Conservation (phyloP, 2,113 vertebrate genomes). For the Cyanoderma ruficeps region DNA sequence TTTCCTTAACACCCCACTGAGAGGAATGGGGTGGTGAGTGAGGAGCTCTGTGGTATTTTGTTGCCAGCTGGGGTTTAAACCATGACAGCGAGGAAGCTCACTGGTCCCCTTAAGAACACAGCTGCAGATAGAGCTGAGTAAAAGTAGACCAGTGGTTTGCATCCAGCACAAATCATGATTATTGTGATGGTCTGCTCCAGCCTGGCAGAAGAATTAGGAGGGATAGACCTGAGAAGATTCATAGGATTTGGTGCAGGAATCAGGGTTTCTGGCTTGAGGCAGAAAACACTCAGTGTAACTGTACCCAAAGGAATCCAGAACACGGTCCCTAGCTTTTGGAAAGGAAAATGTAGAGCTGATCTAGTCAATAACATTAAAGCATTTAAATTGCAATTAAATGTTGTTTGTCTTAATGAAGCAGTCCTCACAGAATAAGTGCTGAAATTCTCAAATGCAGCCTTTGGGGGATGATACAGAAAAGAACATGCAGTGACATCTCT, state of each 20-base stretch:
- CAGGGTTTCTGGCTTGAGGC: not conserved
- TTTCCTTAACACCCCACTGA: not conserved
- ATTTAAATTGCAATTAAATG: slow-evolving; percentile 6
- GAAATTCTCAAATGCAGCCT: not conserved
- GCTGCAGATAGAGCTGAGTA: not conserved
- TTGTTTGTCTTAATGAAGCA: not conserved
- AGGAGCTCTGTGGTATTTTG: not conserved
- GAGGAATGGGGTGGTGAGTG: not conserved
- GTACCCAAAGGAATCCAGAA: not conserved
- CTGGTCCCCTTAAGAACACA: not conserved
- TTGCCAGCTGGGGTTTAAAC: not conserved
- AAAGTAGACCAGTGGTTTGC: not conserved
- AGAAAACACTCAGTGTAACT: not conserved
- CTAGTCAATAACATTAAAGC: not conserved
- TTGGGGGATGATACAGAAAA: not conserved
- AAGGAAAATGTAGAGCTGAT: not conserved
- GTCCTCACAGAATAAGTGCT: not conserved
- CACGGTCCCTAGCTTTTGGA: not conserved
- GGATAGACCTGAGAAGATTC: not conserved
- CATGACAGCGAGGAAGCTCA: fast-evolving
- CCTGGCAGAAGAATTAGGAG: not conserved
- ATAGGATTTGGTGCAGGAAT: not conserved
- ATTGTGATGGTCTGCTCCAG: not conserved
- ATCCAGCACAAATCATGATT: not conserved
- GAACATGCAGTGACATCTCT: not conserved